Evolutionary conservation across 2,797 vertebrate species (phyloP), one percentile per base, ranked within the genome.

Genomic region (Myotis myotis): DNA sequence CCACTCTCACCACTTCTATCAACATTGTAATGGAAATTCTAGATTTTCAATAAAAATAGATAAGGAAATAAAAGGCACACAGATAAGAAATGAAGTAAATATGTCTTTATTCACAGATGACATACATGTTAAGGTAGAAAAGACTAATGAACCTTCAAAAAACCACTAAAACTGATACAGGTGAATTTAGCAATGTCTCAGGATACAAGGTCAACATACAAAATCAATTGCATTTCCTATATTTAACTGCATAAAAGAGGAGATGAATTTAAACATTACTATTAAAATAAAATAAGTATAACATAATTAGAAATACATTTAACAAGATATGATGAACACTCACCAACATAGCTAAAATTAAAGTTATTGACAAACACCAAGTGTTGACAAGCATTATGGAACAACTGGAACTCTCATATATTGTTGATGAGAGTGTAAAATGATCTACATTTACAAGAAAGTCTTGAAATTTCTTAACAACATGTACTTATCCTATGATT

Each of bases 321-420:
- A 80, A 53, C 9, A 84, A 91, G 66, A 36, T 57, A 57, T 82
- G 41, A 6, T 76, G 25, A 87, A 66, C 8, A 90, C 8, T 12
- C 8, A 70, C 70, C 79, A 89, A 71, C 66, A 83, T 92, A 66
- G 55, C 17, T 89, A 75, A 91, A 86, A 72, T 86, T 72, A 82
- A 91, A 88, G 66, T 78, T 22, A 89, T 11, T 55, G n/a, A 78
- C 19, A 79, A 72, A 28, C 19, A 38, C 19, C 38, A 91, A 82
- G 5, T 82, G 15, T 33, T 89, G 17, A 0, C 22, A 74, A 93
- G 64, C 11, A 66, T 55, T 55, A 16, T 74, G 23, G 30, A 86
- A 51, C 15, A 91, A 87, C 30, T 86, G 33, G 13, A 87, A 83
- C 9, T 70, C 36, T 57, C 28, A 68, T 68, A 51, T 6, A 28